phyloP scores from a whole-genome alignment of 2,113 vertebrate species.

The Crotalus tigris region DNA sequence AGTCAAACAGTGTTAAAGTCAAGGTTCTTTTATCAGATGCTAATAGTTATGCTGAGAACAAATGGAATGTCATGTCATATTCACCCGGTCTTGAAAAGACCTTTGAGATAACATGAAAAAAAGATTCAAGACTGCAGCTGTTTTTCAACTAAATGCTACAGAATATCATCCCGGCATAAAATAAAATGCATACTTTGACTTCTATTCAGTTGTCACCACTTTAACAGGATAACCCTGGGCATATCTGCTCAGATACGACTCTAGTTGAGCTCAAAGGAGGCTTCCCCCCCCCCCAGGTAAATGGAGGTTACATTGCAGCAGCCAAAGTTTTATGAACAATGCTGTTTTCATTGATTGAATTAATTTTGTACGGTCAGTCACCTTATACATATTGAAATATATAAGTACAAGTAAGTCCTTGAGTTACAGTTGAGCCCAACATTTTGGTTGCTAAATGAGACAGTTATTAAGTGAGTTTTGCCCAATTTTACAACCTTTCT shows the following conservation, averaged over 20 bases:
- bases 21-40: background rate
- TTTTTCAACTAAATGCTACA: background rate
- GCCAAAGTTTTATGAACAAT: background rate
- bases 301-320: background rate
- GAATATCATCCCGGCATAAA: background rate
- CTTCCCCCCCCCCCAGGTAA: background rate
- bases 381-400: background rate
- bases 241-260: background rate
- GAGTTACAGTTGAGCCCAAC: background rate
- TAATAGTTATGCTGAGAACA: background rate
- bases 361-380: background rate
- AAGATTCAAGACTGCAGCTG: background rate
- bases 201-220: background rate
- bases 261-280: background rate
- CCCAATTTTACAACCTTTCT: background rate
- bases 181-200: background rate
- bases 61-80: constrained; percentile 9
- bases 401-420: background rate
- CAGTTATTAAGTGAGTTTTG: background rate
- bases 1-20: background rate
- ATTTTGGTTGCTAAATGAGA: background rate
- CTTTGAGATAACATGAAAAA: background rate
- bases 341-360: background rate
- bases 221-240: background rate
- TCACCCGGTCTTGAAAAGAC: background rate